Evolutionary conservation across 2,797 vertebrate species (phyloP).

Genomic region (Pygocentrus nattereri): DNA sequence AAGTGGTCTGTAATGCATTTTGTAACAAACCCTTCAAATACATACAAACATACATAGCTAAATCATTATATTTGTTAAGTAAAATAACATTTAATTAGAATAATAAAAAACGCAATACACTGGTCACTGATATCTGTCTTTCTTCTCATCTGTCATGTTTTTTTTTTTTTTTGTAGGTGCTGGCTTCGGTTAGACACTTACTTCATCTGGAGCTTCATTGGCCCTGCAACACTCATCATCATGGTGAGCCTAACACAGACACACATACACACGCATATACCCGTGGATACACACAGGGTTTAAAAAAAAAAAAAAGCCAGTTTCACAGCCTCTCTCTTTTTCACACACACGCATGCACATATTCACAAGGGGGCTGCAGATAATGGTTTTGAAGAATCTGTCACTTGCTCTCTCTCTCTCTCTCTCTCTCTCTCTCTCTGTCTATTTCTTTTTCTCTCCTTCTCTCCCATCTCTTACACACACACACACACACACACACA

Average conservation of each 20-base stretch:
- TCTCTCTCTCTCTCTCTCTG: background rate
- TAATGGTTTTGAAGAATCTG: slow-evolving; percentile 16
- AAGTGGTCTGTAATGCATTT: too few species aligned
- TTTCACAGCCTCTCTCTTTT: slow-evolving; percentile 21
- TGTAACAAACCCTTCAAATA: too few species aligned
- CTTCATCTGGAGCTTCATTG: slow-evolving; percentile 99
- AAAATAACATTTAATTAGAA: too few species aligned
- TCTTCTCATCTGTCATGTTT: background rate
- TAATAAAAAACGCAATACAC: too few species aligned
- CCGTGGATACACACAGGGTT: background rate
- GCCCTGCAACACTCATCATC: slow-evolving; percentile 98
- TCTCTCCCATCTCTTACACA: slow-evolving; percentile 14
- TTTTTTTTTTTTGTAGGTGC: slow-evolving; percentile 87
- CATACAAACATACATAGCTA: too few species aligned
- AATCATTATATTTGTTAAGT: too few species aligned
- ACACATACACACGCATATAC: slow-evolving; percentile 22
- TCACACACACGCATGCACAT: background rate
- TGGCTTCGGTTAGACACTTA: slow-evolving; percentile 98
- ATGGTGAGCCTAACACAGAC: slow-evolving; percentile 78
- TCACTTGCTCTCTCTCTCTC: background rate
- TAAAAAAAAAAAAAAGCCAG: slow-evolving; percentile 28
- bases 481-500: slow-evolving; percentile 7
- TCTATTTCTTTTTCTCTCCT: background rate
- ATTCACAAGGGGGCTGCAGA: slow-evolving; percentile 5
- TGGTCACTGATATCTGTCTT: background rate